Percentiles rank a stretch among this genome's conserved stretches.
These are phyloP conservation scores for Avahi laniger DNA, from an alignment of 2,797 vertebrate species.

Conservation along the genomic window DNA sequence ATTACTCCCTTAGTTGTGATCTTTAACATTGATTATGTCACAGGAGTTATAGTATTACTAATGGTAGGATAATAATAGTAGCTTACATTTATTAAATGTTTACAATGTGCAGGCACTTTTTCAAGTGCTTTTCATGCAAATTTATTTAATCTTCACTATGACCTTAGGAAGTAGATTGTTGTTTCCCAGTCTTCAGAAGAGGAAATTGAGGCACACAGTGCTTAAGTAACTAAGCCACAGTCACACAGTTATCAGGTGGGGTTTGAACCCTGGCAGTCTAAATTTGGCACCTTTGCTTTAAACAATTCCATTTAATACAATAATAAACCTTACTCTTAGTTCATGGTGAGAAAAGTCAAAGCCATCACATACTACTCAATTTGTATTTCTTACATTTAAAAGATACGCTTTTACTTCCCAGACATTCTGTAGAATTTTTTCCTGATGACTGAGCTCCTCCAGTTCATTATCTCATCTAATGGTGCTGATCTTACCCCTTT, in stretches of 20 bases:
- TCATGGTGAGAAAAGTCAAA: not conserved
- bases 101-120: not conserved
- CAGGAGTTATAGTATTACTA: not conserved
- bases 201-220: not conserved
- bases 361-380: not conserved
- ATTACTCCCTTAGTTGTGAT: not conserved
- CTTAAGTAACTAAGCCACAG: not conserved
- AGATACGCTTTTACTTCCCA: not conserved
- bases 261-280: not conserved
- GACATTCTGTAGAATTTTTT: not conserved
- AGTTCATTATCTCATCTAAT: not conserved
- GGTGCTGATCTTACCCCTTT: not conserved
- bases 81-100: not conserved
- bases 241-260: not conserved
- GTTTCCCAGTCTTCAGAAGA: not conserved
- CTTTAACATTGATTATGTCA: not conserved
- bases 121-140: not conserved
- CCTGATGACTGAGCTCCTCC: not conserved
- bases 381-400: not conserved
- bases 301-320: not conserved
- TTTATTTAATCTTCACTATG: not conserved
- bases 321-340: not conserved
- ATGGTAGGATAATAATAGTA: not conserved
- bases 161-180: not conserved
- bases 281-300: not conserved